phyloP scores from a whole-genome alignment of 2,113 vertebrate genomes.

The Ammodramus savannarum region DNA sequence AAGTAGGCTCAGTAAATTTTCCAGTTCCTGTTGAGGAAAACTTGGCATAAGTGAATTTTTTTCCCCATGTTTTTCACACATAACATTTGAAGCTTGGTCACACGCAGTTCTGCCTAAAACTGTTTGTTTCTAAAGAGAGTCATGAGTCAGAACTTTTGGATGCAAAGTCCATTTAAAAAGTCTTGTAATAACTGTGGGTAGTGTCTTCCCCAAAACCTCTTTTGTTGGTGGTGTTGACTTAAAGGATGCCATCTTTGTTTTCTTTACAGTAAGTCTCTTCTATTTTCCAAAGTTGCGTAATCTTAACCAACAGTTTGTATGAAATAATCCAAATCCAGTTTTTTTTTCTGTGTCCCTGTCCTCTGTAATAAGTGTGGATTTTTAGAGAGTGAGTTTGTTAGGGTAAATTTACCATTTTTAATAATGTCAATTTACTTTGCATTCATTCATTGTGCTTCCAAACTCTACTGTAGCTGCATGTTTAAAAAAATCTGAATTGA shows the following conservation, averaged over 20 bases:
- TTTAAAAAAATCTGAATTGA: neutral
- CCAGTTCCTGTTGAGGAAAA: neutral
- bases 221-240: neutral
- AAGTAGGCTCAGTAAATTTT: neutral
- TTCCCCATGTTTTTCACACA: neutral
- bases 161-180: neutral
- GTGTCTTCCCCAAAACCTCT: neutral
- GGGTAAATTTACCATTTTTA: neutral
- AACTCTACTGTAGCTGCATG: neutral
- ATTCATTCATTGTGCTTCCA: neutral
- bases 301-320: neutral
- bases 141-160: neutral
- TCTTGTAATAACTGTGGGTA: neutral
- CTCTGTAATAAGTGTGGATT: neutral
- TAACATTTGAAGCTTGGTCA: neutral
- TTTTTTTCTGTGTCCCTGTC: neutral
- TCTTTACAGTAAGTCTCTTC: neutral
- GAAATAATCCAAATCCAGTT: neutral
- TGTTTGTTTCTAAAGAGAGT: neutral
- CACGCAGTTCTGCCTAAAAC: neutral
- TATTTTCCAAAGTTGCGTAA: neutral
- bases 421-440: neutral
- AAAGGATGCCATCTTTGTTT: neutral
- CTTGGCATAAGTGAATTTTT: neutral
- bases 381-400: neutral